Evolutionary conservation across 2,797 vertebrate genomes (phyloP), one percentile per base, ranked within the genome.

Genomic region (Mormyrus hasselquistii): DNA sequence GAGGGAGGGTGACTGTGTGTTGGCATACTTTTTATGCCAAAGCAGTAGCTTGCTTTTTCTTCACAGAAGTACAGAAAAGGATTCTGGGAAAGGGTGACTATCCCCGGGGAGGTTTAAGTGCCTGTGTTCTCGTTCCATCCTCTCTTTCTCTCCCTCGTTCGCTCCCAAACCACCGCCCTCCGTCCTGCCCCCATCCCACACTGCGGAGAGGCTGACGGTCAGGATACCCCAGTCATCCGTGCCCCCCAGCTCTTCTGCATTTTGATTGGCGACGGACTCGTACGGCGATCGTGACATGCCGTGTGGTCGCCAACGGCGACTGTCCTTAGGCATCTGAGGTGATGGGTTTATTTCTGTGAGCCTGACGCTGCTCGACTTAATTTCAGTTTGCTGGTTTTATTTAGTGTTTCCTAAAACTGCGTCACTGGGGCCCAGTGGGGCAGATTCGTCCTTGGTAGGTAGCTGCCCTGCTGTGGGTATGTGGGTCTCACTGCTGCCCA

Each of bases 51-150:
- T 12, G 83, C 22, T 52, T 34, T 55, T 4, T 55, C 25, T 22
- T 55, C 25, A 55, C 29, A 86, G 85, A 86, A 53, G 50, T 55
- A 29, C 52, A 57, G 50, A 86, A 55, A 50, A 25, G 84, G 49
- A 86, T 86, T 86, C 49, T 86, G 84, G 84, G 84, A 86, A 86
- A 86, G 2, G 85, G 34, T 86, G 29, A 53, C 69, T 76, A 25
- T 76, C 69, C 69, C 69, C 19, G 12, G 52, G 49, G 29, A 57
- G 85, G 25, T 34, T n/a, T 22, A 55, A 76, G 44, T 50, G 49
- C 49, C 83, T 14, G 38, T 25, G 12, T 41, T 76, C 69, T 76
- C 12, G 14, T 19, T 76, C 14, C 34, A 16, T 76, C 34, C 34
- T 2, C 69, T 76, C 34, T 29, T 38, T 10, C 14, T 16, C 34